Evolutionary conservation across 2,888 invertebrate species (phyloP).

Genomic region (Drosophila conformis): DNA sequence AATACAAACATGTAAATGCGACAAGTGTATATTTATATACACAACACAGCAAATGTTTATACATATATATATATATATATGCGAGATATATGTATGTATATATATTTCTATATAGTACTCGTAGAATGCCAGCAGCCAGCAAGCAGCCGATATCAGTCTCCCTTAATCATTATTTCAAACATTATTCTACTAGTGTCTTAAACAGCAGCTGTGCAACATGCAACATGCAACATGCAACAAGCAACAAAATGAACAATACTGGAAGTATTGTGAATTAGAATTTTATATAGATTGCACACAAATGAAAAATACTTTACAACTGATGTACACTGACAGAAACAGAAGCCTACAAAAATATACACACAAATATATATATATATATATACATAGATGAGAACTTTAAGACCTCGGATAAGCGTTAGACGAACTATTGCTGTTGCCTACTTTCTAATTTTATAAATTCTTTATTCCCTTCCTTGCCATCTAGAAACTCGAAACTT

Average conservation of each 20-base stretch:
- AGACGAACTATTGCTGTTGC: conserved; percentile 44
- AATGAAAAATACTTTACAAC: conserved; percentile 41
- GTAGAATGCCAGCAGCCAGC: conserved; percentile 58
- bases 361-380: neutral
- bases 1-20: conserved; percentile 29
- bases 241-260: conserved; percentile 49
- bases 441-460: conserved; percentile 39
- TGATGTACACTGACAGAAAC: conserved; percentile 71
- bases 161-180: conserved; percentile 45
- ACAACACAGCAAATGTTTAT: conserved; percentile 20
- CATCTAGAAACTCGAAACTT: conserved; percentile 8
- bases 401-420: conserved; percentile 58
- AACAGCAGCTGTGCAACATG: conserved; percentile 53
- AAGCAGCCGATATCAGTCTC: conserved; percentile 42
- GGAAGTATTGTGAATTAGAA: conserved; percentile 69
- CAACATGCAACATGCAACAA: conserved; percentile 13
- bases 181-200: conserved; percentile 74
- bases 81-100: neutral
- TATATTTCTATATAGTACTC: conserved; percentile 53
- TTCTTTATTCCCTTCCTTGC: conserved; percentile 6
- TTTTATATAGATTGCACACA: conserved; percentile 68
- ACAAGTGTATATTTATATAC: conserved; percentile 46
- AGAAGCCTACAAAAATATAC: conserved; percentile 54
- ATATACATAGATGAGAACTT: conserved; percentile 55
- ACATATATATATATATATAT: conserved; percentile 32